These are phyloP conservation scores for Melitaea cinxia DNA, from an alignment of 1,140 invertebrate genomes.

Conservation along the genomic window DNA sequence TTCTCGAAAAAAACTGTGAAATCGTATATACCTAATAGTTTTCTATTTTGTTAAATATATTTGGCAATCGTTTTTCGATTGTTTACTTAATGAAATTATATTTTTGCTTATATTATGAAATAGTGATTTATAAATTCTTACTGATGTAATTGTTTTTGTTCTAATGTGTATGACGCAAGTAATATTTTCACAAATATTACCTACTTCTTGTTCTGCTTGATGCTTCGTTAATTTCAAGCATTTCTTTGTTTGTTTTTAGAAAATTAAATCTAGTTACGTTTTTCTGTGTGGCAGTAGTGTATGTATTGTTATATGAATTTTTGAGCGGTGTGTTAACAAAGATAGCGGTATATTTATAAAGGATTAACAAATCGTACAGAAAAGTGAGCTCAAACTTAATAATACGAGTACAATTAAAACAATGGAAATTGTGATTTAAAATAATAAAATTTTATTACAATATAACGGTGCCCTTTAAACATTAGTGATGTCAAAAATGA, in stretches of 20 bases:
- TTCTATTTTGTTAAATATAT: neutral
- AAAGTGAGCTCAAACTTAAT: slow-evolving; percentile 18
- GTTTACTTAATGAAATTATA: neutral
- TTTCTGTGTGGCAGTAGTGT: neutral
- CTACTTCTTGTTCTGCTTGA: no score
- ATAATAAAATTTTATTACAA: neutral
- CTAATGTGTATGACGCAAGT: neutral
- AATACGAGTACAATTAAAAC: neutral
- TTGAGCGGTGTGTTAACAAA: neutral
- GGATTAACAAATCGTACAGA: neutral
- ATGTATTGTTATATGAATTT: neutral
- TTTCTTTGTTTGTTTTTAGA: no score
- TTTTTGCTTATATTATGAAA: neutral
- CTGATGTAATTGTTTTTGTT: slow-evolving; percentile 5
- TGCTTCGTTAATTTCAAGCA: no score
- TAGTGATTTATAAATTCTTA: neutral
- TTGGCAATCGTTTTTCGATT: neutral
- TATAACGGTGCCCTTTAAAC: neutral
- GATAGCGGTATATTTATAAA: neutral
- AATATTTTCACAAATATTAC: neutral
- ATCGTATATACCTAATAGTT: neutral
- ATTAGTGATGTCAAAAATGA: slow-evolving; percentile 51
- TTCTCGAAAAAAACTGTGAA: slow-evolving; percentile 23
- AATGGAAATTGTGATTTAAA: neutral
- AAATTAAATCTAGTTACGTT: no score